A percentile compares a stretch with the other conserved stretches of the same genome.
These are phyloP conservation scores for Sebastolobus altivelis DNA, from an alignment of 2,797 vertebrate genomes.

Conservation along the genomic window DNA sequence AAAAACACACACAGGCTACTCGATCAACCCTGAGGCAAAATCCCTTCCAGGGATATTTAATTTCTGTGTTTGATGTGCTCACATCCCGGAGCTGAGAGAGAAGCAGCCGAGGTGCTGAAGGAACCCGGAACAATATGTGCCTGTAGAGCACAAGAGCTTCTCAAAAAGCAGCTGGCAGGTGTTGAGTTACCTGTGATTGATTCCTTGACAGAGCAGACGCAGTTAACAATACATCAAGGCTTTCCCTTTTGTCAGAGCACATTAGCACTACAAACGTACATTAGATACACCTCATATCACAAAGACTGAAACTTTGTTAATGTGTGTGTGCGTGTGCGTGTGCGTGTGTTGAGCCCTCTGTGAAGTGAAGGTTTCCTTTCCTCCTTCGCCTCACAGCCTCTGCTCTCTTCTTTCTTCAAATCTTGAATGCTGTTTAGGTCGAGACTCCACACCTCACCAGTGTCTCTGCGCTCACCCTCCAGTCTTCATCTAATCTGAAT, in stretches of 20 bases:
- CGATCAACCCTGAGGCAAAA: slow-evolving; percentile 35
- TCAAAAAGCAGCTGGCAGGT: slow-evolving; percentile 39
- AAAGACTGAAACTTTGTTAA: slow-evolving; percentile 3
- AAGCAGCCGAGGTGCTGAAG: slow-evolving; percentile 20
- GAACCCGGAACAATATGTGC: slow-evolving; percentile 43
- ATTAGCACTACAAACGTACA: slow-evolving; percentile 40
- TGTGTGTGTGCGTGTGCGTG: not conserved
- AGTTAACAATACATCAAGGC: slow-evolving; percentile 37
- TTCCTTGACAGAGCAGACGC: slow-evolving; percentile 44
- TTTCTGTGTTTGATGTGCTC: slow-evolving; percentile 49
- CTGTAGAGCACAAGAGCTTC: slow-evolving; percentile 32
- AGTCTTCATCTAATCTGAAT: slow-evolving; percentile 64
- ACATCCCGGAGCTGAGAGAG: slow-evolving; percentile 23
- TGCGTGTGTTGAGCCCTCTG: slow-evolving; percentile 16
- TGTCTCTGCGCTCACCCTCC: slow-evolving; percentile 50
- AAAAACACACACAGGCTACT: not conserved
- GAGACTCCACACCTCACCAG: slow-evolving; percentile 53
- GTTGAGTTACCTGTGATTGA: slow-evolving; percentile 53
- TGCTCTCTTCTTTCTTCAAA: slow-evolving; percentile 42
- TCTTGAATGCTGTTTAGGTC: slow-evolving; percentile 49
- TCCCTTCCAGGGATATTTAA: slow-evolving; percentile 47
- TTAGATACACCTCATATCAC: slow-evolving; percentile 20
- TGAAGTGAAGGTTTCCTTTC: slow-evolving; percentile 38
- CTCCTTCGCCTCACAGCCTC: slow-evolving; percentile 16
- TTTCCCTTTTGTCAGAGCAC: slow-evolving; percentile 38